phyloP scores from a whole-genome alignment of 2,888 invertebrate genomes.

The Dryadula phaetusa region DNA sequence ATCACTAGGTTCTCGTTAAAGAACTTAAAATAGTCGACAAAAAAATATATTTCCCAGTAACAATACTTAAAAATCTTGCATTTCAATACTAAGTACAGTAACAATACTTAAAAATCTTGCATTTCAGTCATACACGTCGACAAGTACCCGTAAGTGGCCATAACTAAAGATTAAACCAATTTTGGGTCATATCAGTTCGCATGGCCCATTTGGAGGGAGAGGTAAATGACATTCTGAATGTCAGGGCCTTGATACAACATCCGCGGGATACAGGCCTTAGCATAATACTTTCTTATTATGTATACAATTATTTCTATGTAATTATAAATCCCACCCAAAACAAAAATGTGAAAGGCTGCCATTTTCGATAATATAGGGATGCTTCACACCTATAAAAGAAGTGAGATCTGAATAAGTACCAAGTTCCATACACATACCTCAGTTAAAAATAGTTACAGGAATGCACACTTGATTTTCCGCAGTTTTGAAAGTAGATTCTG shows the following conservation, averaged over 20 bases:
- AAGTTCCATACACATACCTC: too few relatives aligned
- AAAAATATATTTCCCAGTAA: not conserved
- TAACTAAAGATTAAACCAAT: slow-evolving; percentile 48
- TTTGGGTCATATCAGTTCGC: slow-evolving; percentile 44
- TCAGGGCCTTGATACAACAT: slow-evolving; percentile 26
- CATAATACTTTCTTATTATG: not conserved
- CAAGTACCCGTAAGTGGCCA: slow-evolving; percentile 45
- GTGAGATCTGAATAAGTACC: too few relatives aligned
- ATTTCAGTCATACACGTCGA: slow-evolving; percentile 24
- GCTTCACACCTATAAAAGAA: too few relatives aligned
- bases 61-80: slow-evolving; percentile 7
- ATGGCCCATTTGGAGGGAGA: slow-evolving; percentile 44
- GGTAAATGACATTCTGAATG: slow-evolving; percentile 45
- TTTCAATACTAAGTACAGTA: too few relatives aligned
- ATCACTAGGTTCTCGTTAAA: not conserved
- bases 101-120: slow-evolving; percentile 8
- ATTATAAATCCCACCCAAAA: too few relatives aligned
- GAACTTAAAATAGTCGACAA: slow-evolving; percentile 1
- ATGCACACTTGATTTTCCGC: too few relatives aligned
- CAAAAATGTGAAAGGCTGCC: too few relatives aligned
- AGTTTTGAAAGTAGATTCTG: too few relatives aligned
- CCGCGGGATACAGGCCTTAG: not conserved
- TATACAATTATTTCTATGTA: not conserved
- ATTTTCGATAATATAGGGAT: too few relatives aligned
- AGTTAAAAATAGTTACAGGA: too few relatives aligned